phyloP scores from a whole-genome alignment of 2,888 invertebrate species.

The Plagodis pulveraria region DNA sequence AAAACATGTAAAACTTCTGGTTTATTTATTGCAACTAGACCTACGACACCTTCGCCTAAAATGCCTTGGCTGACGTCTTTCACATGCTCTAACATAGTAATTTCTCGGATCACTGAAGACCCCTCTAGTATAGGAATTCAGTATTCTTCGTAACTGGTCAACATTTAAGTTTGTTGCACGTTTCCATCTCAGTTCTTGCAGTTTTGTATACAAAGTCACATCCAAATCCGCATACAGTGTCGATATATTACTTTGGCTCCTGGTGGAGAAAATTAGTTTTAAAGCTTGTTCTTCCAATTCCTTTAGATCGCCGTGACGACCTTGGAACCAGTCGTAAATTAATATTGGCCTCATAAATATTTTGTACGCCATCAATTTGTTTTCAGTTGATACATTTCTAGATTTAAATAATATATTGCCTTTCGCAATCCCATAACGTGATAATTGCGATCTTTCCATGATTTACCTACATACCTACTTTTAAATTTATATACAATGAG shows the following conservation, averaged over 20 bases:
- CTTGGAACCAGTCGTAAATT: slow-evolving; percentile 52
- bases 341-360: slow-evolving; percentile 59
- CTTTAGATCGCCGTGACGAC: slow-evolving; percentile 35
- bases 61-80: neutral
- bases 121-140: neutral
- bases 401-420: slow-evolving; percentile 38
- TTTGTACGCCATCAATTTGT: slow-evolving; percentile 56
- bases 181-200: slow-evolving; percentile 54
- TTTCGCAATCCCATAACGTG: slow-evolving; percentile 40
- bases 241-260: slow-evolving; percentile 1
- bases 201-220: slow-evolving; percentile 47
- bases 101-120: neutral
- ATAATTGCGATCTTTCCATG: slow-evolving; percentile 5
- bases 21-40: neutral
- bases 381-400: slow-evolving; percentile 36
- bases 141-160: slow-evolving; percentile 31
- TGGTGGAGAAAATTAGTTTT: slow-evolving; percentile 46
- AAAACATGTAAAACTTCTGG: too few species aligned
- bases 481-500: too few species aligned
- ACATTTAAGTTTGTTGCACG: slow-evolving; percentile 35
- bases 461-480: too few species aligned
- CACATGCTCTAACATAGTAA: slow-evolving; percentile 6
- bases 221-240: slow-evolving; percentile 46
- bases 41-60: neutral
- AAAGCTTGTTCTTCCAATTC: slow-evolving; percentile 51